Base-by-base conservation (phyloP, 2,113 vertebrate species). In the Phocoena sinus region DNA sequence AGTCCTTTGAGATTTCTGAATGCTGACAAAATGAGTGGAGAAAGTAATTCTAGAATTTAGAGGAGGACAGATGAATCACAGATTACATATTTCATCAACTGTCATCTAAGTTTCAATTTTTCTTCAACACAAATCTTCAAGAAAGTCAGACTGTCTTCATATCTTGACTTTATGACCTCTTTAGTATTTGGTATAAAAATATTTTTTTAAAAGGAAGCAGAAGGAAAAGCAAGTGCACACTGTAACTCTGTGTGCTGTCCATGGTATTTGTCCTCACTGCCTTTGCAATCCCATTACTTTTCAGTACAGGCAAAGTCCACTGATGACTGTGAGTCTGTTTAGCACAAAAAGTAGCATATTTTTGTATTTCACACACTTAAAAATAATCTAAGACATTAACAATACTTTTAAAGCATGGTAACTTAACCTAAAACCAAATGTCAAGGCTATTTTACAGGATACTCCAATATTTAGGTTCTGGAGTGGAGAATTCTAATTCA, bases 71-170 rank as follows among this genome's bases (percentile, higher is more conserved):
- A 87, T 95, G 25, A 92, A 94, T 90, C 65, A 82, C 17, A 86
- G 81, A 68, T 89, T 86, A 3, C 25, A 50, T 97, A 87, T 82
- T 95, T 91, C 80, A 95, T 92, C 44, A 80, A 47, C 9, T 95
- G 44, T 92, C 67, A 91, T 62, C 53, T 91, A 58, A 71, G 65
- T 67, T 95, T 93, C 70, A 94, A 73, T 94, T 96, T 97, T 92
- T 95, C 84, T 95, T 89, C 15, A 82, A 68, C 67, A 86, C 67
- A 93, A 58, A 91, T 91, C 60, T 50, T 95, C 77, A 65, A 91
- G 7, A 36, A 96, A 96, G 53, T 89, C 68, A 94, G 56, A 31
- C 12, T 74, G 70, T 80, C 58, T 95, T 94, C 15, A 68, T 84
- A 93, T 63, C 71, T 82, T 97, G 26, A 91, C 77, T 91, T 97